phyloP scores from a whole-genome alignment of 2,113 vertebrate species.

The Phalacrocorax aristotelis region DNA sequence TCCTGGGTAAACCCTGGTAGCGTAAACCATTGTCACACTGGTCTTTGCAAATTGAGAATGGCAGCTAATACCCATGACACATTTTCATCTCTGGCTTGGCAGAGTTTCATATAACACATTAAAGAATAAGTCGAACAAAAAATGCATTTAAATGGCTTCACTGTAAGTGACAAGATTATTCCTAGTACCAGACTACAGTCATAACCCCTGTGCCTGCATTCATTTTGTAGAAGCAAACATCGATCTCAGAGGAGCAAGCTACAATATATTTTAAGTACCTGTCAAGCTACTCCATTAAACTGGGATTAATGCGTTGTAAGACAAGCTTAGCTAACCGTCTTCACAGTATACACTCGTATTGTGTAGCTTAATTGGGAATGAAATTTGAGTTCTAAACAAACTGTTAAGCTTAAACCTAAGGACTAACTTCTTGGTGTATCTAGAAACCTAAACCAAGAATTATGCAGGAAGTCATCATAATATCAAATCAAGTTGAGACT shows the following conservation, averaged over 20 bases:
- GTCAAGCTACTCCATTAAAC: background rate
- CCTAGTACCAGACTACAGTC: background rate
- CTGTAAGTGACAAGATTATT: background rate
- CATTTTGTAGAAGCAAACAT: background rate
- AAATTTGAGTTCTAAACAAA: background rate
- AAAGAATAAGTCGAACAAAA: background rate
- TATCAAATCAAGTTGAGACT: background rate
- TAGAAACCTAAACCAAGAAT: background rate
- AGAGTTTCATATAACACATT: background rate
- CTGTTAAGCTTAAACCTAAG: background rate
- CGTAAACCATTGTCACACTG: rapidly evolving
- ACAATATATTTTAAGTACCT: background rate
- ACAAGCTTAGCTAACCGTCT: background rate
- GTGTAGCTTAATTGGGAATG: background rate
- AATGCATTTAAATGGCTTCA: background rate
- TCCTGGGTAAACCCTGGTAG: background rate
- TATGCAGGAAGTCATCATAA: background rate
- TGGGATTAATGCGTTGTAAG: background rate
- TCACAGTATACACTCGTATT: background rate
- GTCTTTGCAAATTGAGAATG: background rate
- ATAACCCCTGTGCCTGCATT: background rate
- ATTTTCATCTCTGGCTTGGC: background rate
- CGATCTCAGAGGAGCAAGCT: background rate
- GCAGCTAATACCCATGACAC: background rate
- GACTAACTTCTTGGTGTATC: background rate